phyloP scores from a whole-genome alignment of 2,113 vertebrate genomes.

The Takifugu bimaculatus region DNA sequence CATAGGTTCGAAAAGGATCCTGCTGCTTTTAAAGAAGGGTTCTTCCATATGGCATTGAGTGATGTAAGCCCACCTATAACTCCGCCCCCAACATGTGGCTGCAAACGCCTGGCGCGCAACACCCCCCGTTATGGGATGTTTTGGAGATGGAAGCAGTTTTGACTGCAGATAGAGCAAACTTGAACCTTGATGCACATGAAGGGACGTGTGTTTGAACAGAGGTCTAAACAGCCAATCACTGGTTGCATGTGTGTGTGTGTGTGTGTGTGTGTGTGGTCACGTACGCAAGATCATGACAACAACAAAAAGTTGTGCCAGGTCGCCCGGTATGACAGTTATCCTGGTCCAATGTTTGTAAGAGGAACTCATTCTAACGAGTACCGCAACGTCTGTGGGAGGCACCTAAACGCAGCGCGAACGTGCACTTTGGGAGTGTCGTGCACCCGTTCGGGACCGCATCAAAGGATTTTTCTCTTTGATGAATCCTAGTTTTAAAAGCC shows the following conservation, averaged over 20 bases:
- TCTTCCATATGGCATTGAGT: slow-evolving; percentile 38
- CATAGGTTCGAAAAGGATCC: slow-evolving; percentile 59
- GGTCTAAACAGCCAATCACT: not conserved
- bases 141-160: accelerated
- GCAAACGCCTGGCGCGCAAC: not conserved
- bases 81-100: not conserved
- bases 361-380: too few species aligned
- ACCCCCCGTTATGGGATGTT: not conserved
- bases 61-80: slow-evolving; percentile 1
- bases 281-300: slow-evolving; percentile 26
- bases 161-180: slow-evolving; percentile 1
- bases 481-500: too few species aligned
- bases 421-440: too few species aligned
- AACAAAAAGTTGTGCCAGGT: not conserved
- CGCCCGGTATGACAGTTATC: too few species aligned
- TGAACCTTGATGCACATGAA: not conserved
- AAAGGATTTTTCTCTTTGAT: too few species aligned
- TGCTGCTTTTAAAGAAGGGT: slow-evolving; percentile 46
- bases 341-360: too few species aligned
- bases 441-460: too few species aligned
- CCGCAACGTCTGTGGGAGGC: too few species aligned
- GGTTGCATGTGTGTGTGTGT: too few species aligned
- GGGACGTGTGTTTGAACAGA: slow-evolving; percentile 9
- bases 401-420: too few species aligned
- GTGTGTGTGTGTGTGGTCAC: slow-evolving; percentile 15